Evolutionary conservation across 1,140 invertebrate genomes (phyloP), one percentile per base, ranked within the genome.

Genomic region (Antheraea mylitta): DNA sequence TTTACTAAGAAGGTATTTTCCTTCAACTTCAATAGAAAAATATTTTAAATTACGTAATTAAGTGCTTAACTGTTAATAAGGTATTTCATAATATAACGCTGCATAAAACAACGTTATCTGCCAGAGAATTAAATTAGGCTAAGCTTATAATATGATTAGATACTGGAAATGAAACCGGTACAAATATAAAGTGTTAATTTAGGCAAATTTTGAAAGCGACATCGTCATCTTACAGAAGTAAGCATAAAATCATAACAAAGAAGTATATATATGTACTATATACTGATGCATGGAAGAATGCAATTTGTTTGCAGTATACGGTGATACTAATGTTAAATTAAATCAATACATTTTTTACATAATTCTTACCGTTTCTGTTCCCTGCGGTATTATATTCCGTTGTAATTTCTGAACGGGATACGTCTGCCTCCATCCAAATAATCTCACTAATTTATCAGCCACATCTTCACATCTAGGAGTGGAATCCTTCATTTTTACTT

Each of bases 341-440:
- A 53, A 6, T 16, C 13, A 13, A 53, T 53, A 53, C 13, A 53
- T 53, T 53, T 16, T 53, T 53, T 65, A 38, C 42, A 11, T 53
- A 7, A 68, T 16, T 67, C 84, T 90, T 81, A 88, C 86, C 72
- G 81, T 87, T 62, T 92, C 83, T 70, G 71, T 90, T 16, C 82
- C 81, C 70, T 93, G 92, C 11, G 93, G 94, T 38, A 94, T 87
- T 64, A 96, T 93, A 74, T 94, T 94, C 82, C 94, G 94, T 78
- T 96, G 95, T 70, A 95, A 89, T 78, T 95, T 95, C 78, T 96
- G 94, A 70, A 96, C 95, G 64, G 95, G 95, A 84, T 96, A 96
- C 45, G 95, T 96, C 80, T 96, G 95, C 71, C 95, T 92, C 95
- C 95, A 96, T 53, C 95, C 95, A 75, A 96, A 96, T 59, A 96